Evolutionary conservation across 2,113 vertebrate species (phyloP), one percentile per base, ranked within the genome.

Genomic region (Stercorarius parasiticus): DNA sequence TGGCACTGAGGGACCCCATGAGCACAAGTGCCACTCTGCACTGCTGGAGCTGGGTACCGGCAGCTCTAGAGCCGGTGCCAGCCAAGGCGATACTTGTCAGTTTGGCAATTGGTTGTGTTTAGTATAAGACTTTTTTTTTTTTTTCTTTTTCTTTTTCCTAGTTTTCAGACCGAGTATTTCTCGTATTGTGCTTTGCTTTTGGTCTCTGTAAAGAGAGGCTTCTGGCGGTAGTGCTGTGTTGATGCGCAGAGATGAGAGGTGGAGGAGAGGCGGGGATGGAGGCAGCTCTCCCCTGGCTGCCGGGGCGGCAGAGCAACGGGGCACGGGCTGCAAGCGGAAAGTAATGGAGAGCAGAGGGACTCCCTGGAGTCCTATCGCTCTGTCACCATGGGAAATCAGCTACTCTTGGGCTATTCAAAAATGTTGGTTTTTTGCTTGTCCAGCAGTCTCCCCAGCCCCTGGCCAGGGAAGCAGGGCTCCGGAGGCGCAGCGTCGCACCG

Each of bases 401-500:
- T 66, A 0, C 27, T 82, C 56, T 34, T 21, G 49, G 42, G 25
- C 71, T 58, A 17, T 19, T 40, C 4, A 52, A 36, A 82, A 67
- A 36, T 15, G 13, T 6, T 45, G 32, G 32, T 2, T 12, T 56
- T 66, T 45, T 14, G 5, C 32, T 45, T 53, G 34, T 56, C 49
- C 14, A 1, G 1, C n/a, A 50, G 30, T 49, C 4, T 4, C 10
- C 23, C 64, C 36, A 21, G 61, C 13, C 62, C 49, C 81, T 73
- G 12, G n/a, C n/a, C 38, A 16, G 22, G 69, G 42, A 66, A 62
- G 30, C 55, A n/a, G 32, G 25, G 45, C 29, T 76, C 70, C 9
- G 0, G 34, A 14, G 45, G 17, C 3, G 5, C 36, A 52, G 14
- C 69, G 23, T 15, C 62, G 4, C 9, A 0, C 49, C 2, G 0